These are phyloP conservation scores for Eumerus sabulonum DNA, from an alignment of 2,888 invertebrate species.

Conservation along the genomic window DNA sequence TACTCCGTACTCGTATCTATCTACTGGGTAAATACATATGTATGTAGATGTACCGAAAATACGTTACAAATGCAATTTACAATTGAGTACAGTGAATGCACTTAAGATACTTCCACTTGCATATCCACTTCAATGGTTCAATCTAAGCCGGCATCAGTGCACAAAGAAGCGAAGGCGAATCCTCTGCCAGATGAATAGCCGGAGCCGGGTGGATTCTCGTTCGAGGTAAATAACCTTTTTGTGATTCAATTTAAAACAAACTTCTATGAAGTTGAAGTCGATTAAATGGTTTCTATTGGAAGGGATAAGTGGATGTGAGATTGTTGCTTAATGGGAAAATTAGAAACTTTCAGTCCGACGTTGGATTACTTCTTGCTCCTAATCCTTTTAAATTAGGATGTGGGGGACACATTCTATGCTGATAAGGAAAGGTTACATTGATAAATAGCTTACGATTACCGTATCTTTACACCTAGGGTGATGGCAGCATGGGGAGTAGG, in stretches of 20 bases:
- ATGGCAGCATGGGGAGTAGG: no score
- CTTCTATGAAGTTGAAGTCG: slow-evolving; percentile 48
- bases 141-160: no score
- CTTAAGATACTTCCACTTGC: slow-evolving; percentile 30
- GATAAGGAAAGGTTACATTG: no score
- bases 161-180: no score
- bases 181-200: slow-evolving; percentile 7
- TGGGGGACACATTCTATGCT: no score
- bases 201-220: slow-evolving; percentile 19
- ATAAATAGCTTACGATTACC: no score
- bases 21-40: background rate
- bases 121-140: no score
- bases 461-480: no score
- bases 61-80: slow-evolving; percentile 65
- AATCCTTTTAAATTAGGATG: no score
- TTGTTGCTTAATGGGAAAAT: background rate
- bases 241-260: slow-evolving; percentile 54
- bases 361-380: no score
- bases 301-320: background rate
- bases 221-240: slow-evolving; percentile 53
- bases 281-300: slow-evolving; percentile 26
- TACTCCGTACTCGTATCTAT: background rate
- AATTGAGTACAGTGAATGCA: slow-evolving; percentile 54
- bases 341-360: no score
- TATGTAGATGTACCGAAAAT: slow-evolving; percentile 34